Base-by-base conservation (phyloP, 2,888 invertebrate genomes). In the Xylota sylvarum region DNA sequence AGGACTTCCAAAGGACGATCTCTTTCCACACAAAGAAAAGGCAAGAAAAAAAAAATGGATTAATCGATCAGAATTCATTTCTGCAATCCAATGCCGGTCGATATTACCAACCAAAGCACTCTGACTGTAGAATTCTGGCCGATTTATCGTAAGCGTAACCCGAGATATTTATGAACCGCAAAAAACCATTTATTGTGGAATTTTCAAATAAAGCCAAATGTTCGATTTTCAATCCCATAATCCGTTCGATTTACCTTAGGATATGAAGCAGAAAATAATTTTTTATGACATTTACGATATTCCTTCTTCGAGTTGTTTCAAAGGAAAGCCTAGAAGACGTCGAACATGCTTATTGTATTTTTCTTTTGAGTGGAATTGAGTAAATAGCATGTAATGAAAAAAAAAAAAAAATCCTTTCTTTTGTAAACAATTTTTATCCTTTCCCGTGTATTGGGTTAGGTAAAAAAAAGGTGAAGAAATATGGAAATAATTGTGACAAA, bases 111-210 rank as follows among this genome's bases (percentile, higher is more conserved):
- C 1, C 5, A 60, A 10, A 10, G 3, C 6, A 17, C 14, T 14
- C 23, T 23, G 7, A 9, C 9, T 19, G 5, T 6, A 19, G 48
- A 27, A 12, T 27, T 27, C 5, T 30, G 52, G 52, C 3, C n/a
- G 2, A n/a, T n/a, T 12, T 27, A 12, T 9, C 4, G 1, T 7
- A 48, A 17, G 23, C 48, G 10, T 17, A 64, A 5, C 43, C 62
- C 19, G n/a, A 64, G 46, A 50, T 50, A 67, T 52, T 69, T 40
- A 40, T 9, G 19, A 7, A 50, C 50, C 17, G 12, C 6, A 52
- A 69, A n/a, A 69, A 69, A 55, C 55, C 23, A 69, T 55, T 52
- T 40, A 40, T 52, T 55, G 30, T 5, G 69, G 43, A 40, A 55
- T 69, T 69, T 69, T 35, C 50, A 65, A 65, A 35, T 35, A 65